These are phyloP conservation scores for Drosophila punjabiensis DNA, from an alignment of 1,140 invertebrate species.

Conservation along the genomic window DNA sequence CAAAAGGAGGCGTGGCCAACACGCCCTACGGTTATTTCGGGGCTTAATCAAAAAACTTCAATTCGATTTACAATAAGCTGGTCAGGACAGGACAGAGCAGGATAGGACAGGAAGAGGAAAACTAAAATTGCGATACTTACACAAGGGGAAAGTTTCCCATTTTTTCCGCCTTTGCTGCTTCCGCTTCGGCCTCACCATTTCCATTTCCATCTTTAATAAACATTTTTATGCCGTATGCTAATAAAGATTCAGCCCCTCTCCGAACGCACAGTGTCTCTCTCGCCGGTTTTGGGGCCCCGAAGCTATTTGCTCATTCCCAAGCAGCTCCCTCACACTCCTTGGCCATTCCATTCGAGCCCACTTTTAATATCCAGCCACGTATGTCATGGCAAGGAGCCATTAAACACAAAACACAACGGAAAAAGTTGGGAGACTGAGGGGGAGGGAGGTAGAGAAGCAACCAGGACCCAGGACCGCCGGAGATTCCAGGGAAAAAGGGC, in stretches of 20 bases:
- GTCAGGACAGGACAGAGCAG: not conserved
- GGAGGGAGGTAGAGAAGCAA: not conserved
- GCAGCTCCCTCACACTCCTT: constrained; percentile 14
- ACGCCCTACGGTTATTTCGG: constrained; percentile 52
- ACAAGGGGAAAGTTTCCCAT: constrained; percentile 28
- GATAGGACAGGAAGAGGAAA: constrained; percentile 38
- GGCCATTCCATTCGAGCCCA: constrained; percentile 13
- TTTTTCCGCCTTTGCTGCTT: constrained; percentile 29
- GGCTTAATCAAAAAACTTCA: constrained; percentile 79
- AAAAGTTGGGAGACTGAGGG: constrained; percentile 12
- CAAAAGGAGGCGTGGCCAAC: constrained; percentile 35
- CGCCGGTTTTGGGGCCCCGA: constrained; percentile 39
- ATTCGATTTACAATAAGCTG: constrained; percentile 79
- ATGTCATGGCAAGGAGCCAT: constrained; percentile 83
- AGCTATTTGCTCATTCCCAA: constrained; percentile 46
- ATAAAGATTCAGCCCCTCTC: constrained; percentile 72
- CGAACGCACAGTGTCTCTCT: constrained; percentile 51
- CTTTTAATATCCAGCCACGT: constrained; percentile 82
- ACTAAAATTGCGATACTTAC: constrained; percentile 63
- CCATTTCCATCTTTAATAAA: constrained; percentile 79
- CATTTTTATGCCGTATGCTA: constrained; percentile 83
- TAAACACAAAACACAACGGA: constrained; percentile 71
- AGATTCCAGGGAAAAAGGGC: constrained; percentile 1
- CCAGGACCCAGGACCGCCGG: not conserved
- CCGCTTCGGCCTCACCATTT: constrained; percentile 33